Evolutionary conservation across 1,140 invertebrate genomes (phyloP), one percentile per base, ranked within the genome.

Genomic region (Euura saliciscinereae): DNA sequence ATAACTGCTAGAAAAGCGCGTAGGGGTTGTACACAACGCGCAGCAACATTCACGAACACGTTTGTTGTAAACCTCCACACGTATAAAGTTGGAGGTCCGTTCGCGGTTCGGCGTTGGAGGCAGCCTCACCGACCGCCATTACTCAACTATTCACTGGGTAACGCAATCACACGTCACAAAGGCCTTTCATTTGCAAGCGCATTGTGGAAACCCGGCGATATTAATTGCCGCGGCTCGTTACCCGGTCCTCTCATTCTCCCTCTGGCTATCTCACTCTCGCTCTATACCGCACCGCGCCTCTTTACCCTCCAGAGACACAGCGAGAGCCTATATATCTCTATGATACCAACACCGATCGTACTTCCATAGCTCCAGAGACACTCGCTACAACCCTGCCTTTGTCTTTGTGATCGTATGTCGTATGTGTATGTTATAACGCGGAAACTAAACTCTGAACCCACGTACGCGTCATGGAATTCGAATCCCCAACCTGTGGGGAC

Each of bases 131-230:
- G 78, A 83, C 81, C 82, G 80, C 86, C 85, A 87, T 87, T 86
- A 87, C 82, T 87, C 86, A 87, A 83, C 84, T 86, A 87, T 87
- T 87, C 86, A 87, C 84, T 85, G 82, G 85, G 82, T 84, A 86
- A 85, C 85, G 85, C 85, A 87, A 87, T 87, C 86, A 87, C 85
- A 87, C 86, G 86, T 87, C 86, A 87, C 86, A 87, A 87, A 87
- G 85, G 84, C 85, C 86, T 87, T 87, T 87, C 86, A 87, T 87
- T 87, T 87, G 86, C 86, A 87, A 87, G 86, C 84, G 85, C 86
- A 87, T 87, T 87, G 86, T 87, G 85, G 84, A 86, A 86, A 84
- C 83, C 83, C 79, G 78, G 81, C 81, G 83, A 87, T 87, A 87
- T 87, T 87, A 87, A 87, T 87, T 87, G 85, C 85, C 85, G 82